Percentiles rank a stretch among this genome's conserved stretches.
phyloP scores from a whole-genome alignment of 1,140 invertebrate species.

The Heliconius hewitsoni region DNA sequence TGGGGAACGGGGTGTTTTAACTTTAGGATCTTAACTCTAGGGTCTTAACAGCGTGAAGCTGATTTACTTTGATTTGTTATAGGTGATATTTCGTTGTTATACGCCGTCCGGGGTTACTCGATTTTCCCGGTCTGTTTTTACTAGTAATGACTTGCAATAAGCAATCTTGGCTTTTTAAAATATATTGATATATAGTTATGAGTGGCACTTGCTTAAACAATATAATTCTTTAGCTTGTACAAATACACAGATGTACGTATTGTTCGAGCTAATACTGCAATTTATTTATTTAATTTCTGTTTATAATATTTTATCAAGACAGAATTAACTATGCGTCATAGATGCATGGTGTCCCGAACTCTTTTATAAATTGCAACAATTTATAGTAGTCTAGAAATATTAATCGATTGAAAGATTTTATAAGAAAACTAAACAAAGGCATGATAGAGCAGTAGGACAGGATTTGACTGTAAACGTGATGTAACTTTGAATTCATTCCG shows the following conservation, averaged over 20 bases:
- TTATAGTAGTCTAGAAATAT: background rate
- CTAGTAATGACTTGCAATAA: background rate
- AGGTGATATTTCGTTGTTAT: too few species aligned
- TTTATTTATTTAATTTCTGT: background rate
- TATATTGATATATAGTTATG: background rate
- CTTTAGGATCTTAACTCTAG: too few species aligned
- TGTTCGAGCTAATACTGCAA: background rate
- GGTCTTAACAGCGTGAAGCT: too few species aligned
- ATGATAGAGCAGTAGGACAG: too few species aligned
- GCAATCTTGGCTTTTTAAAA: background rate
- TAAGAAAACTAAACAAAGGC: background rate
- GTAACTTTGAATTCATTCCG: too few species aligned
- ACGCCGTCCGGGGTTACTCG: too few species aligned
- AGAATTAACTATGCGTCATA: background rate
- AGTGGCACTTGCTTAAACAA: background rate
- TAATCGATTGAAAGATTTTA: background rate
- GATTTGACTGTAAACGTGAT: too few species aligned
- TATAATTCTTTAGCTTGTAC: background rate
- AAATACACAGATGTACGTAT: background rate
- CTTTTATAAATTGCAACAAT: background rate
- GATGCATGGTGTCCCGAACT: background rate
- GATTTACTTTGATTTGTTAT: too few species aligned
- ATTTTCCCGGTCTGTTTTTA: background rate
- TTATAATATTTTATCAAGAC: background rate
- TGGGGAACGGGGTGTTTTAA: too few species aligned